Evolutionary conservation across 1,140 invertebrate species (phyloP).

Genomic region (Medauroidea extradentata): DNA sequence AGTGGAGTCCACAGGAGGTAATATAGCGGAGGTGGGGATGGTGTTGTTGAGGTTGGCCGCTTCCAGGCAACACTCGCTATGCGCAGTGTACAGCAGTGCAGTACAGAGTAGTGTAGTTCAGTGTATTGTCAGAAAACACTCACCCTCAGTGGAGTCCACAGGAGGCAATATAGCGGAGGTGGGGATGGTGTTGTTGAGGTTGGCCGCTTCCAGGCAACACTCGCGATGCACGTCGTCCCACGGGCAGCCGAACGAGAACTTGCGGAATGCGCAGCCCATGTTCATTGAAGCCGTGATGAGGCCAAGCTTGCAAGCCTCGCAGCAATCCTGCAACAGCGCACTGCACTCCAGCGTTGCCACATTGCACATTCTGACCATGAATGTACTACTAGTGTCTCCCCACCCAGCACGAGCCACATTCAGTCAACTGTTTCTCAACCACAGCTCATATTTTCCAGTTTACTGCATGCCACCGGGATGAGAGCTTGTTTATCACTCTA

Average conservation of each 20-base stretch:
- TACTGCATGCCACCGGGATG: too few relatives aligned
- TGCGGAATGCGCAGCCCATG: slow-evolving; percentile 46
- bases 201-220: slow-evolving; percentile 45
- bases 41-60: slow-evolving; percentile 26
- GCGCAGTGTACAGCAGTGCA: slow-evolving; percentile 53
- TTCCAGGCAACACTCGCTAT: slow-evolving; percentile 49
- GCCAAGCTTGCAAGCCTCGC: slow-evolving; percentile 53
- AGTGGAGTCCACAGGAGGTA: not conserved
- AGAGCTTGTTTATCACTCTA: too few relatives aligned
- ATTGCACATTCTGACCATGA: too few relatives aligned
- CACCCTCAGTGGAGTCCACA: not conserved
- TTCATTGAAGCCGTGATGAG: slow-evolving; percentile 44
- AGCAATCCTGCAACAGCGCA: slow-evolving; percentile 50
- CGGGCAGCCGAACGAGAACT: slow-evolving; percentile 47
- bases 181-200: slow-evolving; percentile 18
- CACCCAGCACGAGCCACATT: too few relatives aligned
- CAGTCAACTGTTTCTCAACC: too few relatives aligned
- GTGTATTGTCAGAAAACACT: too few relatives aligned
- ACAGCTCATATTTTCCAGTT: too few relatives aligned
- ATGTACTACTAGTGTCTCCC: too few relatives aligned
- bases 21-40: not conserved
- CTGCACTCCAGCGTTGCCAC: too few relatives aligned
- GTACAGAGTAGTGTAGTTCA: too few relatives aligned
- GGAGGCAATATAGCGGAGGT: not conserved
- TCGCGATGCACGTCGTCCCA: slow-evolving; percentile 51